phyloP scores from a whole-genome alignment of 1,140 invertebrate species.

The Listronotus oregonensis region DNA sequence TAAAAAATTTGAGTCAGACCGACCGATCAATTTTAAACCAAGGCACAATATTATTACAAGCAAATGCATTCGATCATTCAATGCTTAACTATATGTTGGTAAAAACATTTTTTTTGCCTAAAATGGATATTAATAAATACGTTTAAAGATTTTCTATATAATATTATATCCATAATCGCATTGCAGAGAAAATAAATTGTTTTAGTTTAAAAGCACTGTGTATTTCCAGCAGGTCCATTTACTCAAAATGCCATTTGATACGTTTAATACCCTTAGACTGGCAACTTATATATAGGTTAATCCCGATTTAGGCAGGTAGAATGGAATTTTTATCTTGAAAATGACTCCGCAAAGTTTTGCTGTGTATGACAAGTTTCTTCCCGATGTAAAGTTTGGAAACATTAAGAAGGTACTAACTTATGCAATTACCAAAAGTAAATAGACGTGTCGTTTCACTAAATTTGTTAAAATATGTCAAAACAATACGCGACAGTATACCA shows the following conservation, averaged over 20 bases:
- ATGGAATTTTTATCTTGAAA: constrained; percentile 1
- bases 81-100: no score
- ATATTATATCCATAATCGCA: no score
- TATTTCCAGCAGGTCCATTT: constrained; percentile 20
- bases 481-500: not conserved
- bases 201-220: constrained; percentile 6
- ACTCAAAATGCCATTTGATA: constrained; percentile 17
- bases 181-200: constrained; percentile 12
- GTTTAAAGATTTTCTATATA: no score
- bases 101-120: no score
- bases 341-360: not conserved
- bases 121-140: no score
- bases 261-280: constrained; percentile 4
- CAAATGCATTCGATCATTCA: no score
- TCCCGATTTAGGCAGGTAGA: constrained; percentile 17
- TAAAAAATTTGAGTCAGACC: no score
- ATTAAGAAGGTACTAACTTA: not conserved
- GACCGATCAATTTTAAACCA: no score
- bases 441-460: constrained; percentile 5
- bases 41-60: no score
- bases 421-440: constrained; percentile 2
- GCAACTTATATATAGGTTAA: constrained; percentile 26
- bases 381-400: not conserved
- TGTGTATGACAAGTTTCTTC: constrained; percentile 1
- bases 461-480: constrained; percentile 1